Evolutionary conservation across 2,113 vertebrate genomes (phyloP).

Genomic region (Miniopterus natalensis): DNA sequence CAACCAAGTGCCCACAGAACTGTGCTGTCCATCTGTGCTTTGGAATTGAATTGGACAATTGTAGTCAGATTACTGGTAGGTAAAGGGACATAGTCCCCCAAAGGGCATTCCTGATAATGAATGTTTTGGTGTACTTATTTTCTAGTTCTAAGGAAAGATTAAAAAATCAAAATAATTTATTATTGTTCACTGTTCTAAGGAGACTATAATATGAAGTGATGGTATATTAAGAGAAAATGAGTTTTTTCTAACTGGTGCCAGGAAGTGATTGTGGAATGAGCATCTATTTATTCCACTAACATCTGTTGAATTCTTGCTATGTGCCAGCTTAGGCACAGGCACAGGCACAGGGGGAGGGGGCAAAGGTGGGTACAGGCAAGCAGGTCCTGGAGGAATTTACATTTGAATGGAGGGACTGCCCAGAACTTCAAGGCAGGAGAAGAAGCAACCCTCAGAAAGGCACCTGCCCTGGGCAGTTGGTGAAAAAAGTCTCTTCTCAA

Average conservation of each 20-base stretch:
- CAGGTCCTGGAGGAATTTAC: background rate
- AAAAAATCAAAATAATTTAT: constrained; percentile 1
- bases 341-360: background rate
- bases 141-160: background rate
- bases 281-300: background rate
- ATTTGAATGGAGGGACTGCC: background rate
- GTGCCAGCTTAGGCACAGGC: background rate
- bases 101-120: background rate
- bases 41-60: background rate
- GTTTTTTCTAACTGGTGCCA: background rate
- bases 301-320: background rate
- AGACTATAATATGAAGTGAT: background rate
- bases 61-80: background rate
- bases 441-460: background rate
- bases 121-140: constrained; percentile 32
- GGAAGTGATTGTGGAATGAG: background rate
- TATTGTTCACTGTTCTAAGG: background rate
- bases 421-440: background rate
- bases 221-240: background rate
- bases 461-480: background rate
- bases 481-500: background rate
- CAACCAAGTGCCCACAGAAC: background rate
- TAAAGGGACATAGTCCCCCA: background rate
- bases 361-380: background rate
- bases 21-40: background rate